phyloP scores from a whole-genome alignment of 1,140 invertebrate genomes.

The Sogatella furcifera region DNA sequence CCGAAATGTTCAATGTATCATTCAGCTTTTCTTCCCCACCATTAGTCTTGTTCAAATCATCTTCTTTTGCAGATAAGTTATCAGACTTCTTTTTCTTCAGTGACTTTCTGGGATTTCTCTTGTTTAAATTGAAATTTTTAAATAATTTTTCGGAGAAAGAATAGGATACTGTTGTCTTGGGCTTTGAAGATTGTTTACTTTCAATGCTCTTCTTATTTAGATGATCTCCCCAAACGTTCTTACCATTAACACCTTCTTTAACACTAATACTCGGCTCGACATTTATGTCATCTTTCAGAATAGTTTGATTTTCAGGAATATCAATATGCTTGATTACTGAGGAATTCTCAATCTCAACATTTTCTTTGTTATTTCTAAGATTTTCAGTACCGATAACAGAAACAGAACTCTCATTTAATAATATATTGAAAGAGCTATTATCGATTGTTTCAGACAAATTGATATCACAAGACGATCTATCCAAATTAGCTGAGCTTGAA shows the following conservation, averaged over 20 bases:
- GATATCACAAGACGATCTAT: neutral
- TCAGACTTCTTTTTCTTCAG: slow-evolving; percentile 5
- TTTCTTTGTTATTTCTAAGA: slow-evolving; percentile 23
- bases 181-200: slow-evolving; percentile 24
- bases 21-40: too few relatives aligned
- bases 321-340: too few relatives aligned
- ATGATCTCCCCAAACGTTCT: slow-evolving; percentile 43
- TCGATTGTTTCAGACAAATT: slow-evolving; percentile 4
- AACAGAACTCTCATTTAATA: slow-evolving; percentile 24
- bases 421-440: neutral
- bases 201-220: slow-evolving; percentile 37
- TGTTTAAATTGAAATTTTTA: slow-evolving; percentile 49
- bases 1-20: too few relatives aligned
- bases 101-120: slow-evolving; percentile 60
- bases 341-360: too few relatives aligned
- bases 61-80: neutral
- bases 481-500: neutral
- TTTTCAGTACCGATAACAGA: slow-evolving; percentile 21
- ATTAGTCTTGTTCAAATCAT: too few relatives aligned
- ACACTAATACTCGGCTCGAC: too few relatives aligned
- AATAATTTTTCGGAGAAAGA: slow-evolving; percentile 59
- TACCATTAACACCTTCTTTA: slow-evolving; percentile 23
- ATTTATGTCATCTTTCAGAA: too few relatives aligned
- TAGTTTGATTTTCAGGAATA: too few relatives aligned
- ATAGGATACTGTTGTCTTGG: slow-evolving; percentile 32